Evolutionary conservation across 1,140 invertebrate genomes (phyloP).

Genomic region (Aricia agestis): DNA sequence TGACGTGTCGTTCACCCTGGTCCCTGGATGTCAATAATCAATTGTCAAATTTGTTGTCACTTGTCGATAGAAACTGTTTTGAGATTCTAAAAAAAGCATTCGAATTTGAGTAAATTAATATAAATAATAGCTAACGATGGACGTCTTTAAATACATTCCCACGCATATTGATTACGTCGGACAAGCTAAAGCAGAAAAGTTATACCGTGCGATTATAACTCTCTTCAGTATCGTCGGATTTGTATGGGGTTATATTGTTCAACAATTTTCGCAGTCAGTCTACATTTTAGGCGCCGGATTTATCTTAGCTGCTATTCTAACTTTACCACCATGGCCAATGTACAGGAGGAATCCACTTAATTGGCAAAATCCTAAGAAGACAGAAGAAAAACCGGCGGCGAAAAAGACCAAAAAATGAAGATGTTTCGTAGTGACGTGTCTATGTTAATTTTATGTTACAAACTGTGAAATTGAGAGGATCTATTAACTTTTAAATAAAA

Average conservation of each 20-base stretch:
- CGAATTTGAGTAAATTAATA: not conserved
- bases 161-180: slow-evolving; percentile 89
- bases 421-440: slow-evolving; percentile 29
- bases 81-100: not conserved
- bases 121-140: slow-evolving; percentile 47
- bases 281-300: slow-evolving; percentile 95
- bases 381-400: slow-evolving; percentile 58
- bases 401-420: slow-evolving; percentile 65
- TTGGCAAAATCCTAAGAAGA: slow-evolving; percentile 88
- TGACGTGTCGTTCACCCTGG: no score
- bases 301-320: slow-evolving; percentile 88
- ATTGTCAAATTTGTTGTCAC: not conserved
- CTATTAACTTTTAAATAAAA: slow-evolving; percentile 7
- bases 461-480: slow-evolving; percentile 23
- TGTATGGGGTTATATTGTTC: slow-evolving; percentile 94
- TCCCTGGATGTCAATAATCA: no score
- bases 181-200: slow-evolving; percentile 90
- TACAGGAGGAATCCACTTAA: slow-evolving; percentile 90
- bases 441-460: slow-evolving; percentile 29
- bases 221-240: slow-evolving; percentile 92
- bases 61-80: not conserved
- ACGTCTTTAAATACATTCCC: slow-evolving; percentile 68
- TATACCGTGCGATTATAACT: slow-evolving; percentile 92
- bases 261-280: slow-evolving; percentile 96
- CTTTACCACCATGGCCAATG: slow-evolving; percentile 95